Base-by-base conservation (phyloP, 1,140 invertebrate species). In the Epicauta chinensis region DNA sequence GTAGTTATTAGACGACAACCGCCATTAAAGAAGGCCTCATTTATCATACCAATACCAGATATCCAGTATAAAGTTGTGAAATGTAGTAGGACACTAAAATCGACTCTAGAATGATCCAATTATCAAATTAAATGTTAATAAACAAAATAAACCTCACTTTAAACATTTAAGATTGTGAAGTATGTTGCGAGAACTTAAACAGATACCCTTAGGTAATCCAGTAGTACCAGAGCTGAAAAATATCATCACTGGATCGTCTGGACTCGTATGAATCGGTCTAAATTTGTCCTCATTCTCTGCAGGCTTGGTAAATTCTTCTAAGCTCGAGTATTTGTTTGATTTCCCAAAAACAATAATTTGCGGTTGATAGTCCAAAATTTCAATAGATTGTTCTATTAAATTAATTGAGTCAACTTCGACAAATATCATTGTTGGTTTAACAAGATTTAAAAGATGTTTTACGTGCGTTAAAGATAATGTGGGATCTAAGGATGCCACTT, bases 121-220 rank as follows among this genome's bases (percentile, higher is more conserved):
- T 4, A 23, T 23, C 17, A 23, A n/a, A n/a, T n/a, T n/a, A n/a
- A n/a, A n/a, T n/a, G n/a, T n/a, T n/a, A n/a, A n/a, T n/a, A n/a
- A n/a, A n/a, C n/a, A n/a, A n/a, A n/a, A n/a, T n/a, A 6, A 23
- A 23, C 6, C 17, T 23, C 6, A 23, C 17, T 3, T 2, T 23
- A 23, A 23, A 23, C 6, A 6, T 3, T 2, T 23, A 6, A 6
- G 6, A 23, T 23, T 23, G 17, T 2, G 17, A 2, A 23, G 23
- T 23, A 23, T 23, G 7, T 3, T 34, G 1, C 63, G 55, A 55
- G 88, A 83, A 2, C 81, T 81, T 1, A 86, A 60, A 62, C 82
- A 77, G 0, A 86, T 83, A 10, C 84, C 84, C 68, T 90, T 90
- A 0, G 87, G 85, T 23, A 80, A 66, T 32, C 86, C 85, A 30